Percentiles rank a stretch among this genome's conserved stretches.
Conservation (phyloP, 2,888 invertebrate genomes). For the Beris chalybata region DNA sequence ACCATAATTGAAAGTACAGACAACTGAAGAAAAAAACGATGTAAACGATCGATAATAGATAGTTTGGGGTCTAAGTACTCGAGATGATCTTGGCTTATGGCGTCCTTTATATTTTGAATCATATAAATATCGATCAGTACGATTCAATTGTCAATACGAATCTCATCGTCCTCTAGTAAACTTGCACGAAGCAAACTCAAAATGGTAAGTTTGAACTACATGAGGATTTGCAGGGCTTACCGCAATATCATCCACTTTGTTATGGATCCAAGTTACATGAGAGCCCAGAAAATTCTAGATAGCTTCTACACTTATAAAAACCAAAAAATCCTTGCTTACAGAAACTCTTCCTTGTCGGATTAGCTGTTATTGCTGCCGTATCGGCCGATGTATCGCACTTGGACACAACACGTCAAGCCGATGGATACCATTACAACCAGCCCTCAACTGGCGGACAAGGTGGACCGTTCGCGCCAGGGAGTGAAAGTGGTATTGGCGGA, state of each 20-base stretch:
- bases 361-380: slow-evolving; percentile 45
- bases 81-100: slow-evolving; percentile 5
- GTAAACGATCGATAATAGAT: not conserved
- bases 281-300: too few relatives aligned
- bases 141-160: slow-evolving; percentile 1
- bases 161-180: slow-evolving; percentile 5
- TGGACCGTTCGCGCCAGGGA: not conserved
- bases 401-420: slow-evolving; percentile 51
- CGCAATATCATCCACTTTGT: not conserved
- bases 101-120: slow-evolving; percentile 14
- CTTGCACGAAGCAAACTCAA: slow-evolving; percentile 1
- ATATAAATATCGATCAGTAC: slow-evolving; percentile 10
- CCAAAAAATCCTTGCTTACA: slow-evolving; percentile 36
- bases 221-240: too few relatives aligned
- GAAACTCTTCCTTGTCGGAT: slow-evolving; percentile 46
- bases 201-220: not conserved
- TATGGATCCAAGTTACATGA: too few relatives aligned
- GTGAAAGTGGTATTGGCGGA: not conserved
- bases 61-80: not conserved
- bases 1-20: not conserved
- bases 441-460: slow-evolving; percentile 35
- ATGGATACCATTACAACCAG: slow-evolving; percentile 54
- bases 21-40: not conserved
- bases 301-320: too few relatives aligned
- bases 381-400: slow-evolving; percentile 53